Evolutionary conservation across 2,113 vertebrate species (phyloP).

Genomic region (Zapornia atra): DNA sequence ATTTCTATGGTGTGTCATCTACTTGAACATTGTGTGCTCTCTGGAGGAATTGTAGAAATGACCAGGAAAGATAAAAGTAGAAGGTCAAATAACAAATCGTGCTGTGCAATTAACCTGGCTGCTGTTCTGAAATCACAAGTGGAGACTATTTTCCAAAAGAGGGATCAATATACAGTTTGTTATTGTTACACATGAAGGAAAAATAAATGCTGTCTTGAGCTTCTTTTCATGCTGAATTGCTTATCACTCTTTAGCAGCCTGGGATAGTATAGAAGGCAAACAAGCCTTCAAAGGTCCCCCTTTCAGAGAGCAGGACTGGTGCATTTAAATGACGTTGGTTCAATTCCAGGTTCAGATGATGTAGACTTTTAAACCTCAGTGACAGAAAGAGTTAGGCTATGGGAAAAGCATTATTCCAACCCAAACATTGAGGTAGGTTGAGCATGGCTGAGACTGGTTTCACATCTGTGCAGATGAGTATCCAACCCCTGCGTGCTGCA

Average conservation of each 20-base stretch:
- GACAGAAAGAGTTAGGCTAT: neutral
- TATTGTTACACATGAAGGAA: conserved; percentile 5
- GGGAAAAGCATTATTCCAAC: neutral
- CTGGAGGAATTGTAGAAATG: neutral
- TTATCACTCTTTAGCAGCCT: conserved; percentile 58
- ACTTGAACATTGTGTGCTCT: neutral
- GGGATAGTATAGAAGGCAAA: neutral
- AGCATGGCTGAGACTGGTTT: neutral
- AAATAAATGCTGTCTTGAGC: conserved; percentile 36
- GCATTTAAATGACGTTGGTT: neutral
- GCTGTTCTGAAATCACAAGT: neutral
- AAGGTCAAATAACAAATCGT: conserved; percentile 32
- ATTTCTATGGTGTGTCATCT: neutral
- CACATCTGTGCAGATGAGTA: neutral
- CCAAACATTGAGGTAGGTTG: neutral
- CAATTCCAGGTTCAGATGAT: neutral
- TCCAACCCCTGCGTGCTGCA: neutral
- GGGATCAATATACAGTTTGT: neutral
- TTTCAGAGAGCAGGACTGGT: neutral
- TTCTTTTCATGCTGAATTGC: conserved; percentile 15
- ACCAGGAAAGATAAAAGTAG: neutral
- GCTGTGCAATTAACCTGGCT: neutral
- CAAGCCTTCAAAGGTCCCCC: neutral
- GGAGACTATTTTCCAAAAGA: neutral
- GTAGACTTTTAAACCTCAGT: neutral